These are phyloP conservation scores for Strongylocentrotus purpuratus DNA, from an alignment of 35 echinoderm and acorn worm genomes.

Conservation along the genomic window DNA sequence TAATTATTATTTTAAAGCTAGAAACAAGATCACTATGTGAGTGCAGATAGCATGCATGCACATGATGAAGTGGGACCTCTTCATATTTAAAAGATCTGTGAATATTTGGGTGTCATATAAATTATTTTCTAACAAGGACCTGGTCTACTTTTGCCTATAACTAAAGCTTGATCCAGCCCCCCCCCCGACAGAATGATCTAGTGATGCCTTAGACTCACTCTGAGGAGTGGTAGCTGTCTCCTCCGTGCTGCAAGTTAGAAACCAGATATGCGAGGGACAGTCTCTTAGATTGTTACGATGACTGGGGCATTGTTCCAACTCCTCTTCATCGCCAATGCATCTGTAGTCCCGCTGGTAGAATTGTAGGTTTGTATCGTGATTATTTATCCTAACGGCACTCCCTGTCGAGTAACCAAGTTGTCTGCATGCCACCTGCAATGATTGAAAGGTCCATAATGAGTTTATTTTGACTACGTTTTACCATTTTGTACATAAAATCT, in stretches of 20 bases:
- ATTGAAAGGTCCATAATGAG: neutral
- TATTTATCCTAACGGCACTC: neutral
- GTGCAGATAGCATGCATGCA: no score
- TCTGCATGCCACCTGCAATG: neutral
- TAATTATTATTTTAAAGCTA: no score
- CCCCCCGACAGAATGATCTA: neutral
- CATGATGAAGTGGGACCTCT: no score
- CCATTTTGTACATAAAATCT: no score
- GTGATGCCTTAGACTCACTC: neutral
- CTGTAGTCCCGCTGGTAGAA: neutral
- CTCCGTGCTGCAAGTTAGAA: neutral
- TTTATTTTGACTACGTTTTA: no score
- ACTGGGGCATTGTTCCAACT: neutral
- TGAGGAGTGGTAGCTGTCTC: neutral
- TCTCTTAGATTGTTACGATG: neutral
- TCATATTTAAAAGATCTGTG: no score
- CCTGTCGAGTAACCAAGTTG: neutral
- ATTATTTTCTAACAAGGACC: no score
- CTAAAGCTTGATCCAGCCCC: no score
- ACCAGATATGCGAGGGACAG: neutral
- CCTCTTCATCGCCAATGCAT: neutral
- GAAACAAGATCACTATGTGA: no score
- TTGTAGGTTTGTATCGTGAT: neutral
- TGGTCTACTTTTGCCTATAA: no score
- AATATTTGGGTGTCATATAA: no score